These are phyloP conservation scores for Mus caroli DNA, from an alignment of 2,797 vertebrate genomes.

Conservation along the genomic window DNA sequence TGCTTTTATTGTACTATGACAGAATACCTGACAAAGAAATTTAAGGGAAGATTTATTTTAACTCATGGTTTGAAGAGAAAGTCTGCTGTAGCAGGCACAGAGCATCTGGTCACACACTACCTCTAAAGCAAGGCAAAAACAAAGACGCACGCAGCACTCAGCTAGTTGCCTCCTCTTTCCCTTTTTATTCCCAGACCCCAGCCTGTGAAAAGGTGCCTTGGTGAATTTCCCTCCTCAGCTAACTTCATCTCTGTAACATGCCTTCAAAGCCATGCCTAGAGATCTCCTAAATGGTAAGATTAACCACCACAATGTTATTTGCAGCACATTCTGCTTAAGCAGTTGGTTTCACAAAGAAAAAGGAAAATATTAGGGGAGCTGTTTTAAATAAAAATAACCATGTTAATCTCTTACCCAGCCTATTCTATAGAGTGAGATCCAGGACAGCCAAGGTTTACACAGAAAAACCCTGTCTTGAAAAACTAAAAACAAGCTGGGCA, in stretches of 20 bases:
- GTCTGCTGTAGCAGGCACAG: neutral
- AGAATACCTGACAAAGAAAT: neutral
- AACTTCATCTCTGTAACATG: neutral
- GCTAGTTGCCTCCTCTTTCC: neutral
- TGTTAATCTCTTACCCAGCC: neutral
- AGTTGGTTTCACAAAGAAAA: slow-evolving; percentile 51
- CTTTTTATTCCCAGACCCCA: neutral
- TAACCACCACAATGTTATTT: slow-evolving; percentile 7
- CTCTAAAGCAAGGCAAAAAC: neutral
- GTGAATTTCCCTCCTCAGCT: neutral
- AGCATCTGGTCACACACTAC: neutral
- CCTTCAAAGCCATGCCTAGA: neutral
- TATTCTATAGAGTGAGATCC: neutral
- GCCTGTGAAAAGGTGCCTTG: neutral
- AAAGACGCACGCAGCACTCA: neutral
- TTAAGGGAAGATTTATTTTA: neutral
- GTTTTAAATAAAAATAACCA: slow-evolving; percentile 58
- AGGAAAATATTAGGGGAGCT: neutral
- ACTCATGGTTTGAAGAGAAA: neutral
- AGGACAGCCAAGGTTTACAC: neutral
- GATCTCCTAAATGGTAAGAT: neutral
- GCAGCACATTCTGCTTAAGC: slow-evolving; percentile 32
- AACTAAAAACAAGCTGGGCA: neutral
- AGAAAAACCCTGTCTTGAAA: neutral
- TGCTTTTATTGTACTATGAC: neutral